These are phyloP conservation scores for Gobiocypris rarus DNA, from an alignment of 2,113 vertebrate species.

Conservation along the genomic window DNA sequence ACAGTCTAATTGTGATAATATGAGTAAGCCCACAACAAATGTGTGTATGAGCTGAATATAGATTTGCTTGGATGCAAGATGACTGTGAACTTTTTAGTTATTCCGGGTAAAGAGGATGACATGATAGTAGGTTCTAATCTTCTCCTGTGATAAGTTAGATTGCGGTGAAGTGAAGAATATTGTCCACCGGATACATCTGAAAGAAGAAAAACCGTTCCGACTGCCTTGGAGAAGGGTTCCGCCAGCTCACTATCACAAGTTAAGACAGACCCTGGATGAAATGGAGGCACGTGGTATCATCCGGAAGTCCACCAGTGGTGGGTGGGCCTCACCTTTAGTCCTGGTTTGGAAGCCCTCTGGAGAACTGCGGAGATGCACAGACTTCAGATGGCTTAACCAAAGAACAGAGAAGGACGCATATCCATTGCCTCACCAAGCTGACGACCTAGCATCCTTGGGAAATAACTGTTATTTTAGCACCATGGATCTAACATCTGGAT, in stretches of 20 bases:
- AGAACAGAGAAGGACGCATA: too few species aligned
- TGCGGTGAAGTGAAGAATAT: neutral
- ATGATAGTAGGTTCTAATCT: slow-evolving; percentile 19
- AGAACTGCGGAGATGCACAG: too few species aligned
- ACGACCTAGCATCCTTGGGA: neutral
- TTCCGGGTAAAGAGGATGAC: neutral
- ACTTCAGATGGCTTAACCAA: too few species aligned
- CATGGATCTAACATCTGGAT: neutral
- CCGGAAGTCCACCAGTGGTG: too few species aligned
- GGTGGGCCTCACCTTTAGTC: too few species aligned
- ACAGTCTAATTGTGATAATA: neutral
- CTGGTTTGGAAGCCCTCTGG: too few species aligned
- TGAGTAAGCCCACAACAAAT: slow-evolving; percentile 3
- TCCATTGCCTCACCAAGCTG: too few species aligned
- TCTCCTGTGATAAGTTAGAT: neutral
- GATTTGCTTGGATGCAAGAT: slow-evolving; percentile 20
- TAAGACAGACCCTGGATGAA: neutral
- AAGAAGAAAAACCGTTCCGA: neutral
- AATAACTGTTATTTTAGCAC: neutral
- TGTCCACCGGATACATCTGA: neutral
- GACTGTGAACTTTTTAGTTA: slow-evolving; percentile 11
- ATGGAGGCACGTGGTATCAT: too few species aligned
- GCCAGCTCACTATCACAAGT: neutral
- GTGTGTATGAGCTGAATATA: neutral
- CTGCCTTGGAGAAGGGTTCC: neutral